Base-by-base conservation (phyloP, 2,113 vertebrate genomes). In the Ailurus styani region DNA sequence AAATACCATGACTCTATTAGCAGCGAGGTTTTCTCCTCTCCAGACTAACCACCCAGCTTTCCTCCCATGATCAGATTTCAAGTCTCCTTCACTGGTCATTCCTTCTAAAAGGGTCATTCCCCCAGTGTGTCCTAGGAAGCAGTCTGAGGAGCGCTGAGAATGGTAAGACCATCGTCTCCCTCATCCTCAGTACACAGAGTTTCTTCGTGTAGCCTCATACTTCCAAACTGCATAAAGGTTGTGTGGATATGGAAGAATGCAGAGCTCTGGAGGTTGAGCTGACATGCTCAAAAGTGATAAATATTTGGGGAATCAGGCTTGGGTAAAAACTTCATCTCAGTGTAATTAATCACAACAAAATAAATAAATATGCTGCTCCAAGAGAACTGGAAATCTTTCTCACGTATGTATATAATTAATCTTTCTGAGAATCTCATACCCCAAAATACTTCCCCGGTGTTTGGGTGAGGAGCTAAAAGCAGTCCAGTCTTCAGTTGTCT, bases 321-420 rank as follows among this genome's bases (percentile, higher is more conserved):
- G 37, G 73, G 72, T n/a, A 84, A 96, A 95, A 72, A 83, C 40
- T 92, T 87, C 83, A 81, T 81, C 66, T 85, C 52, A 17, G 31
- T 21, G 93, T 60, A 55, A 90, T 93, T 91, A 94, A 84, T 97
- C 75, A 93, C 81, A 91, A 90, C 37, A 75, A 94, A 96, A 93
- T 57, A 79, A 97, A 83, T 96, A 87, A 94, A 95, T 82, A 82
- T 20, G 21, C 37, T 40, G 3, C 54, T 45, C 66, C 52, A 27
- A 64, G 31, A 91, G 64, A 95, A 86, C 15, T 72, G 25, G 66
- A 77, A 91, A 95, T 70, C 45, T 77, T 97, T 93, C 91, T 68
- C 47, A n/a, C 2, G 9, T 29, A 64, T 83, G 77, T 86, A 23
- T 42, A 73, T 52, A 90, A 90, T 95, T 47, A 85, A 40, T 82